These are phyloP conservation scores for Brachionus paranguensis DNA, from an alignment of 1,140 invertebrate genomes.

Conservation along the genomic window DNA sequence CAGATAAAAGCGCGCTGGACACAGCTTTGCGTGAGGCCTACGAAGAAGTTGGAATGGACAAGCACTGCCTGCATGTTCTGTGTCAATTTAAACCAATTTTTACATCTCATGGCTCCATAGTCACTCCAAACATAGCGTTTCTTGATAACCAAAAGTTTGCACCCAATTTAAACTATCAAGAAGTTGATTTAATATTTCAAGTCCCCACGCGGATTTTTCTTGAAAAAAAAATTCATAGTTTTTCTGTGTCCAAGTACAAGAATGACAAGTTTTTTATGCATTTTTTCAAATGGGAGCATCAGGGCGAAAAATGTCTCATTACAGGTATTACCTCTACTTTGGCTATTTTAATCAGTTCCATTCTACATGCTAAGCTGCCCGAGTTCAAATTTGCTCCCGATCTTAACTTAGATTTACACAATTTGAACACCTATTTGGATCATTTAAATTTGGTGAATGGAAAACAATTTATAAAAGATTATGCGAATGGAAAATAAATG, in stretches of 20 bases:
- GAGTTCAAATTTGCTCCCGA: not conserved
- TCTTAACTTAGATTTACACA: not conserved
- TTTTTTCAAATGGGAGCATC: not conserved
- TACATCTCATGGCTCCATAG: not conserved
- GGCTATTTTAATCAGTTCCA: not conserved
- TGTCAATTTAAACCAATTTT: slow-evolving; percentile 32
- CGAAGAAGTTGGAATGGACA: slow-evolving; percentile 41
- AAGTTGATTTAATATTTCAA: slow-evolving; percentile 41
- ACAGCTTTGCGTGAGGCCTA: slow-evolving; percentile 41
- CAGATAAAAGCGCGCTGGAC: slow-evolving; percentile 14
- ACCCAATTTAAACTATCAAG: slow-evolving; percentile 40
- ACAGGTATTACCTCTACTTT: slow-evolving; percentile 39
- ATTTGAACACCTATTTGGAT: not conserved
- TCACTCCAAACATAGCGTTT: slow-evolving; percentile 41
- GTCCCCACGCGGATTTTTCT: slow-evolving; percentile 40
- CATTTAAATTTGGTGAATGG: not conserved
- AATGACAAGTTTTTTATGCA: not conserved
- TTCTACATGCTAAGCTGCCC: not conserved
- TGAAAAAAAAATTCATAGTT: not conserved
- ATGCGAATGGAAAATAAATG: not conserved
- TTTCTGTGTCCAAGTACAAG: not conserved
- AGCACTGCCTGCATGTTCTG: slow-evolving; percentile 22
- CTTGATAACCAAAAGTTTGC: slow-evolving; percentile 37
- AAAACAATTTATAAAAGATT: not conserved
- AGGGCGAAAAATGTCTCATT: not conserved